Base-by-base conservation (phyloP, 1,140 invertebrate genomes). In the Belonocnema kinseyi region DNA sequence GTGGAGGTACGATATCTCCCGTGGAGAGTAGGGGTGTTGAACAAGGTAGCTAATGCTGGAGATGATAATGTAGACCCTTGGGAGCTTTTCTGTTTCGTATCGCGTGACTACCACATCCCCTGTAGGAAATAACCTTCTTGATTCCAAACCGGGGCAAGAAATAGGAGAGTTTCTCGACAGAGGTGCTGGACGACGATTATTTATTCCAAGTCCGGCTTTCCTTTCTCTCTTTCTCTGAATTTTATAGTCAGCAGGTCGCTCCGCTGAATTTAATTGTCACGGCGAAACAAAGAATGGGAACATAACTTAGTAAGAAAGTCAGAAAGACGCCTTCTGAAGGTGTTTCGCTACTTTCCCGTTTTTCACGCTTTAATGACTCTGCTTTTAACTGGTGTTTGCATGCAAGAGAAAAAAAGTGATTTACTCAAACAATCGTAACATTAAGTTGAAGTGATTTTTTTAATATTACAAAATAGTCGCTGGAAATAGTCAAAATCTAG, bases 1-100 rank as follows among this genome's bases (percentile, higher is more conserved):
- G 26, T 66, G 14, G 21, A 16, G 40, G 61, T n/a, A 46, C 26
- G 26, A 40, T 66, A 66, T 66, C 61, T 66, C 61, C n/a, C 7
- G 33, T 66, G 26, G 26, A 66, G 26, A 66, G 33, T 40, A 66
- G 46, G 61, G 26, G 26, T 46, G 61, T 66, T 66, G 61, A 66
- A 66, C 83, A 84, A 80, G 82, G 74, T 77, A 77, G 74, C 79
- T 83, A 86, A 85, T 80, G 79, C 77, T 21, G 50, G 50, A 56
- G 80, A 85, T 82, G 83, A 87, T 87, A 87, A 87, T 85, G 82
- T 61, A 52, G 17, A 70, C 84, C 80, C 84, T 16, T 61, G 83
- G 80, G 86, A 86, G 77, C 78, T 77, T 85, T 86, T 83, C 82
- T 77, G 79, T 83, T 77, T 82, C 77, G 70, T 75, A 61, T 75